These are phyloP conservation scores for Minunthozetes semirufus DNA, from an alignment of 2,888 invertebrate species.

Conservation along the genomic window DNA sequence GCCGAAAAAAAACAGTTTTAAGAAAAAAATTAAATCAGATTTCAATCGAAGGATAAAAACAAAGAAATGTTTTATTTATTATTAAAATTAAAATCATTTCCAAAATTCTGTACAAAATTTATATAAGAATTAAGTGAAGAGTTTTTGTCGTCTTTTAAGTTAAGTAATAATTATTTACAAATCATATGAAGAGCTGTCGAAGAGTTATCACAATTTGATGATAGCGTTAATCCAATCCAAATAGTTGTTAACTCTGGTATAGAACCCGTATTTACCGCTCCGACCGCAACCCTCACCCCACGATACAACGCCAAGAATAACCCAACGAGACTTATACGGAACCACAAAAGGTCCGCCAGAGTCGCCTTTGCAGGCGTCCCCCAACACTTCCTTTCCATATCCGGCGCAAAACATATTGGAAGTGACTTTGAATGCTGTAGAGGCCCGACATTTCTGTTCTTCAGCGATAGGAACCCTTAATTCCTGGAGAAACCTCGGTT, in stretches of 20 bases:
- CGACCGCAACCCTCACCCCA: conserved; percentile 45
- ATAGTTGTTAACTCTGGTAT: conserved; percentile 44
- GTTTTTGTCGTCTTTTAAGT: not conserved
- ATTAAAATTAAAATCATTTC: not conserved
- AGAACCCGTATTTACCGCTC: conserved; percentile 45
- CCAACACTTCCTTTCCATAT: conserved; percentile 41
- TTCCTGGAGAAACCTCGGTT: conserved; percentile 43
- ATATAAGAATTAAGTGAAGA: not conserved
- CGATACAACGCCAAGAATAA: conserved; percentile 44
- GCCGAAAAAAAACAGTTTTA: not conserved
- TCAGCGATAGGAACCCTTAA: conserved; percentile 43
- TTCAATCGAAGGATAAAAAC: not conserved
- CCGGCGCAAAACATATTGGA: conserved; percentile 45
- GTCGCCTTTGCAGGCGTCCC: conserved; percentile 45
- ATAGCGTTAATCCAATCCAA: conserved; percentile 42
- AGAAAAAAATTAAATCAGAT: not conserved
- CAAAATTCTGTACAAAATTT: not conserved
- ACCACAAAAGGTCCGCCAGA: conserved; percentile 44
- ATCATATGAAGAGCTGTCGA: not conserved
- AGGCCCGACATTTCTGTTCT: conserved; percentile 39
- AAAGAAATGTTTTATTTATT: not conserved
- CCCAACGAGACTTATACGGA: conserved; percentile 42
- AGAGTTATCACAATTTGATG: conserved; percentile 19
- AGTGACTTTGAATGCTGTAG: conserved; percentile 43
- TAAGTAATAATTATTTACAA: not conserved